Evolutionary conservation across 2,113 vertebrate genomes (phyloP).

Genomic region (Callorhinus ursinus): DNA sequence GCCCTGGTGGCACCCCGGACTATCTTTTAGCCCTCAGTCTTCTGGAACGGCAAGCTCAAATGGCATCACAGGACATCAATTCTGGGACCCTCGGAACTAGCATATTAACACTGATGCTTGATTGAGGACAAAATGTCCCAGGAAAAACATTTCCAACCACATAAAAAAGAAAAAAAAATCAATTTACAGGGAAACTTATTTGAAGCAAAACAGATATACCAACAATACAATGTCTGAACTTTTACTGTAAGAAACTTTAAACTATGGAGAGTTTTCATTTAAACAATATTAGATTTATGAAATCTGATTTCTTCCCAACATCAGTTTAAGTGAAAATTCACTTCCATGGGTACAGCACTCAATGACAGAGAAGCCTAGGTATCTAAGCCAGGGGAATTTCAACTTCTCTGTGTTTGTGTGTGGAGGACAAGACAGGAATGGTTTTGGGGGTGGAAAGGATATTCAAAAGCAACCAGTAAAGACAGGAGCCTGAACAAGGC

Average conservation of each 20-base stretch:
- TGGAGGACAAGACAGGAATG: neutral
- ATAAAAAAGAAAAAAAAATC: slow-evolving; percentile 26
- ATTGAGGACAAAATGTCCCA: slow-evolving; percentile 9
- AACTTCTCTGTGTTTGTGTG: neutral
- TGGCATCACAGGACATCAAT: neutral
- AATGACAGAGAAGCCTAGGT: neutral
- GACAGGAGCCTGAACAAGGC: neutral
- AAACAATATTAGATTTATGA: slow-evolving; percentile 20
- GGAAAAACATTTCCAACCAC: slow-evolving; percentile 62
- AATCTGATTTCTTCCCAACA: neutral
- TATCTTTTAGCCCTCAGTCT: neutral
- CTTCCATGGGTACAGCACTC: neutral
- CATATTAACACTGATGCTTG: neutral
- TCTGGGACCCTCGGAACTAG: neutral
- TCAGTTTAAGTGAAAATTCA: neutral
- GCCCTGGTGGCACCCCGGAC: neutral
- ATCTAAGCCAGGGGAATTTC: neutral
- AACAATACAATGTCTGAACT: slow-evolving; percentile 33
- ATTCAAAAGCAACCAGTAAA: neutral
- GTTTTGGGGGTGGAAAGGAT: neutral
- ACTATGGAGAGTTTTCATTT: slow-evolving; percentile 1
- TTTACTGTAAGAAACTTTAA: slow-evolving; percentile 29
- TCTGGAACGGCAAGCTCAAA: slow-evolving; percentile 13
- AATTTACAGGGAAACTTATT: slow-evolving; percentile 52
- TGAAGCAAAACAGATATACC: slow-evolving; percentile 16